Base-by-base conservation (phyloP, 1,140 invertebrate genomes). In the Drosophila kanapiae region DNA sequence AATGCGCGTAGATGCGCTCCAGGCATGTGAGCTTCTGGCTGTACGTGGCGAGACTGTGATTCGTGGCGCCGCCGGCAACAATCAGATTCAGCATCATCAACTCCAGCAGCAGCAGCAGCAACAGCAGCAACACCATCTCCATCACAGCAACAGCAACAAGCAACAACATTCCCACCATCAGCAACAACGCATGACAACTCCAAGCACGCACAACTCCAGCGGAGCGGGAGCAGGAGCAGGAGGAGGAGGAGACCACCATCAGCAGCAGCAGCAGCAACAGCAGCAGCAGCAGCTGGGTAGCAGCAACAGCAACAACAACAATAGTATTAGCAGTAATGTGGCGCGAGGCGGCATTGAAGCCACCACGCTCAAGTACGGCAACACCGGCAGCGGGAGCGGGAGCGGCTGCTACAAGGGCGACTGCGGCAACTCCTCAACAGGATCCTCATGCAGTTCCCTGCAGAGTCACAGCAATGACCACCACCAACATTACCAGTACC, bases 401-500 rank as follows among this genome's bases (percentile, higher is more conserved):
- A 62, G 69, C 18, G 69, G 54, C 31, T 70, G 56, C 42, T 60
- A 69, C 27, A 75, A 82, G 35, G 76, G 76, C 49, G 80, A 91
- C 16, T 79, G 76, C 62, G 75, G 78, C 71, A 69, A 64, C 23
- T 54, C 77, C 37, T 75, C 74, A 38, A 42, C 51, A 0, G 75
- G 74, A 63, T 90, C 81, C 13, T 79, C 84, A 31, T 92, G 85
- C 54, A 75, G 82, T 35, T 78, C 79, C 8, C 54, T 91, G 23
- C 82, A 91, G 49, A 92, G 87, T 53, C 87, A 91, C 59, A 91
- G 88, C 71, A 83, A 91, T 23, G 85, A 92, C 67, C 91, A 92
- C 70, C 92, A 93, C 74, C 86, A 92, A 78, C 91, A 92, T 88
- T 88, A 92, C 78, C 91, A 92, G 75, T 84, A 91, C 57, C 87